Evolutionary conservation across 2,888 invertebrate species (phyloP), one percentile per base, ranked within the genome.

Genomic region (Parasteatoda lunata): DNA sequence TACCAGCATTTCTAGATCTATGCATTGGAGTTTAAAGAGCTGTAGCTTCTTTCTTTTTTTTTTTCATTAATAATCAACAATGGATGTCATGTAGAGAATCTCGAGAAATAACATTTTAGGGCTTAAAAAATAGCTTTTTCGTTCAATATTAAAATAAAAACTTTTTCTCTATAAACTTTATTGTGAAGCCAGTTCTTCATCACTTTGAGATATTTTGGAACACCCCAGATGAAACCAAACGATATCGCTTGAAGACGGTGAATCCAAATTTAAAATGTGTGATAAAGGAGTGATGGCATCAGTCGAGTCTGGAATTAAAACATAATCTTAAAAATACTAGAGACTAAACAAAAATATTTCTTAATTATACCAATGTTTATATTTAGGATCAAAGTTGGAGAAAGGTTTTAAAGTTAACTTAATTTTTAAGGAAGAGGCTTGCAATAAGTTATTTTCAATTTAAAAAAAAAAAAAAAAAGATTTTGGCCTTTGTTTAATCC

Each of bases 141-240:
- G 78, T 66, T 73, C 69, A 78, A 79, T 88, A 83, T 68, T 79
- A 84, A 88, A 87, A 87, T 87, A 87, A 87, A 86, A 83, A 83
- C 84, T 30, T 30, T 66, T 78, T 83, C 75, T 78, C 75, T 75
- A 71, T 69, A 69, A 76, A 81, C 69, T 70, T 80, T 65, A 15
- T n/a, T 8, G 75, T 70, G 65, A 69, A 79, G 76, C 76, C 51
- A 52, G 30, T 68, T 52, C 70, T n/a, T 65, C 65, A 71, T 72
- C 80, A 85, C 80, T 85, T 85, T 80, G 80, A 80, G 70, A 85
- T 76, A 64, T 59, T 59, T 9, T 59, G 59, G 59, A 59, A 59
- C 59, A 59, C 59, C 59, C 9, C 4, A 59, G 9, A n/a, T n/a
- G 9, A 59, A 59, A 59, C 59, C 59, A 59, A 13, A 59, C n/a